These are phyloP conservation scores for Radopholus similis DNA, from an alignment of 1,140 invertebrate genomes.

Conservation along the genomic window DNA sequence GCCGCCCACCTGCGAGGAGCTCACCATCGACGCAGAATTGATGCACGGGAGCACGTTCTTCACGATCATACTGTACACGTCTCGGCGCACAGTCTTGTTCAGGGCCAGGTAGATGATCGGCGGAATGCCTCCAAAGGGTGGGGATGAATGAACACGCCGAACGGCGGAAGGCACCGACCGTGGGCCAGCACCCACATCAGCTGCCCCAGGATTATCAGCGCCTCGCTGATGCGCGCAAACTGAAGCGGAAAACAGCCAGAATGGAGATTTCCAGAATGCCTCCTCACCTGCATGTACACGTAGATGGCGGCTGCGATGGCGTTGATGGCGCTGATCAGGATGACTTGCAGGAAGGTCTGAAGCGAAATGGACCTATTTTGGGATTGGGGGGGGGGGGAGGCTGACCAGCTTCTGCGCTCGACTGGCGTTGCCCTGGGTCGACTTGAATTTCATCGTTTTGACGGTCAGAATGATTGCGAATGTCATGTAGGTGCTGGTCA, in stretches of 20 bases:
- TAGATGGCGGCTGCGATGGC: slow-evolving; percentile 19
- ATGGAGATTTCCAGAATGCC: too few relatives aligned
- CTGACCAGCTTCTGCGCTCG: background rate
- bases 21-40: background rate
- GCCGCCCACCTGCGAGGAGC: background rate
- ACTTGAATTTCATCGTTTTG: slow-evolving; percentile 12
- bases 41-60: background rate
- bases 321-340: slow-evolving; percentile 23
- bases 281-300: slow-evolving; percentile 22
- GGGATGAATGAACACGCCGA: background rate
- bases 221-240: slow-evolving; percentile 11
- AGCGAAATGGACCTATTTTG: background rate
- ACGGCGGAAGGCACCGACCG: background rate
- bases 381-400: background rate
- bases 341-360: slow-evolving; percentile 26
- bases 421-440: background rate
- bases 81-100: slow-evolving; percentile 8
- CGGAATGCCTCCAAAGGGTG: background rate
- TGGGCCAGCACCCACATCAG: slow-evolving; percentile 24
- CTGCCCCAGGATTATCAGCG: slow-evolving; percentile 16
- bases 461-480: slow-evolving; percentile 17
- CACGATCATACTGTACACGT: slow-evolving; percentile 12
- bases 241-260: too few relatives aligned
- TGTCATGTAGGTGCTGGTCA: slow-evolving; percentile 11
- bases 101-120: slow-evolving; percentile 7